These are phyloP conservation scores for Notodonta dromedarius DNA, from an alignment of 2,888 invertebrate species.

Conservation along the genomic window DNA sequence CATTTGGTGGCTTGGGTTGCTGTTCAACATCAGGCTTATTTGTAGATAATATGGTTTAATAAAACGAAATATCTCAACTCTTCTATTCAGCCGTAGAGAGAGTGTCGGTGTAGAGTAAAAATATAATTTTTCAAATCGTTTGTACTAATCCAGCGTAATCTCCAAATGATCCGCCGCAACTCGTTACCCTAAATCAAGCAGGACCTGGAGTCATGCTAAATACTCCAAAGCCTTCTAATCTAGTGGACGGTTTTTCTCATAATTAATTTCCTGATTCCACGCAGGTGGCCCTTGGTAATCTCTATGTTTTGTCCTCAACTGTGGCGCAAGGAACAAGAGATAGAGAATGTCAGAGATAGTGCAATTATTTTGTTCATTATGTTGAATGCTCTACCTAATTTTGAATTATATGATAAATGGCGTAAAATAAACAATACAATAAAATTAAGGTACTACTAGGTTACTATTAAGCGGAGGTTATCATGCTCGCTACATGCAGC, in stretches of 20 bases:
- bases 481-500: too few relatives aligned
- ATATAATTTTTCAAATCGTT: not conserved
- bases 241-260: conserved; percentile 70
- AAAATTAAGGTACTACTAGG: too few relatives aligned
- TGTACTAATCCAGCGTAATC: not conserved
- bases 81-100: not conserved
- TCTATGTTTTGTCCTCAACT: conserved; percentile 41
- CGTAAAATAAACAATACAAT: too few relatives aligned
- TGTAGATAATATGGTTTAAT: too few relatives aligned
- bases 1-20: too few relatives aligned
- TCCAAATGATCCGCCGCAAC: conserved; percentile 16
- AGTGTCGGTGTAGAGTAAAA: not conserved
- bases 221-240: conserved; percentile 60
- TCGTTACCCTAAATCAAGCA: conserved; percentile 26
- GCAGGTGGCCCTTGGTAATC: conserved; percentile 65
- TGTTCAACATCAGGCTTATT: too few relatives aligned
- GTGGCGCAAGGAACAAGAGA: conserved; percentile 33
- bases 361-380: not conserved
- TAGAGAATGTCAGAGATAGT: not conserved
- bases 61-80: too few relatives aligned
- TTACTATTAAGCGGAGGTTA: too few relatives aligned
- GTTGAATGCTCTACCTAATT: too few relatives aligned
- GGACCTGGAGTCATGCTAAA: conserved; percentile 48
- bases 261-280: conserved; percentile 73
- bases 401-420: too few relatives aligned